Base-by-base conservation (phyloP, 2,888 invertebrate species). In the Aplocera efformata region DNA sequence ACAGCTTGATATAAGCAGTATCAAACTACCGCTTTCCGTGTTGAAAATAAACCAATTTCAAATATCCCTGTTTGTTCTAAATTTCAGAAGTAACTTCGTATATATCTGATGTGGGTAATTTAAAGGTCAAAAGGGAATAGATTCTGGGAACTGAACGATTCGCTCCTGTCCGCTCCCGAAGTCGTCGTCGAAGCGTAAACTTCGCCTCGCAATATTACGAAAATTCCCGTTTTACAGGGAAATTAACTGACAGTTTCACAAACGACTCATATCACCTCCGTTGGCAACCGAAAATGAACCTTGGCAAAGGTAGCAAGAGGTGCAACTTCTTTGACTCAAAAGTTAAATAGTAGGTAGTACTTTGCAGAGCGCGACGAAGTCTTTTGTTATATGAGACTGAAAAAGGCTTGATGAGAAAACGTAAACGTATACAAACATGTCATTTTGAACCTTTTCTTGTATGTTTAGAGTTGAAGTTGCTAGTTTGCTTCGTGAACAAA, bases 331-430 rank as follows among this genome's bases (percentile, higher is more conserved):
- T 32, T 27, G 33, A 13, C 11, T 34, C 9, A n/a, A 28, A 32
- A 25, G 20, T 30, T 9, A 11, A 9, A 36, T 28, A 40, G 29
- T 45, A 52, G 49, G 45, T 51, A 41, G 56, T 48, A 53, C 63
- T 59, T 60, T 30, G 32, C 47, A 40, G 42, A 53, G 53, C 48
- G 48, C 36, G 45, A 39, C 42, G 32, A 6, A 32, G 34, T 21
- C 54, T 58, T 67, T 70, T 65, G 58, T 64, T 58, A 50, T 37
- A 54, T 44, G 43, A 8, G 42, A 43, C 66, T 67, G 63, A 45
- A 63, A 70, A 72, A 65, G 67, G 60, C 63, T 61, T 63, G 63
- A 69, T 67, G 67, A 69, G 62, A 64, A 67, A 66, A 59, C 31
- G 31, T 32, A 44, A 36, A 37, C 22, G 29, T 46, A 31, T 37